These are phyloP conservation scores for Argopecten irradians DNA, from an alignment of 1,140 invertebrate species.

Conservation along the genomic window DNA sequence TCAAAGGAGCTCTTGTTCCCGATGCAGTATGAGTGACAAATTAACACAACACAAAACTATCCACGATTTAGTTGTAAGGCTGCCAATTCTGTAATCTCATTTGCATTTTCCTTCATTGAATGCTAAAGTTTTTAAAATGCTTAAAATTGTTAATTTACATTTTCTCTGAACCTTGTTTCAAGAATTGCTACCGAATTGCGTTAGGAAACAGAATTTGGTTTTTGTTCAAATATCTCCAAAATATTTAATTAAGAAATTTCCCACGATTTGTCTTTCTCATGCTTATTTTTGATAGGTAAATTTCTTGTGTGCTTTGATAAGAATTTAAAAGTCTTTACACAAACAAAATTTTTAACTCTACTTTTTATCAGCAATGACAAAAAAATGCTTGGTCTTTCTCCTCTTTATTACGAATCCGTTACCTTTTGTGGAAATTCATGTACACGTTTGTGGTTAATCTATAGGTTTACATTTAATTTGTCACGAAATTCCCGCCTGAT, in stretches of 20 bases:
- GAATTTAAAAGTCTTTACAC: too few species aligned
- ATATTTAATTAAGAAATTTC: background rate
- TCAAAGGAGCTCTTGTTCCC: background rate
- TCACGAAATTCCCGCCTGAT: slow-evolving; percentile 1
- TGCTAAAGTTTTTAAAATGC: background rate
- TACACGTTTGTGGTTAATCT: background rate
- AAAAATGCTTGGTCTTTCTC: background rate
- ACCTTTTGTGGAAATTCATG: slow-evolving; percentile 14
- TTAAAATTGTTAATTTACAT: slow-evolving; percentile 24
- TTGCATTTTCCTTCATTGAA: background rate
- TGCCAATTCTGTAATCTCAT: background rate
- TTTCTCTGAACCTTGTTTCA: background rate
- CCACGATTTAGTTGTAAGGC: background rate
- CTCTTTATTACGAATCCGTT: background rate
- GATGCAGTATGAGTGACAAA: background rate
- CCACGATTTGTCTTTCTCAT: background rate
- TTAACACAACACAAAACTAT: slow-evolving; percentile 11
- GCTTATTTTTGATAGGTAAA: background rate
- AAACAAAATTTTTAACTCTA: too few species aligned
- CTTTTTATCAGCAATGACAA: background rate
- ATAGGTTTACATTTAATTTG: background rate
- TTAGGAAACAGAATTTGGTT: background rate
- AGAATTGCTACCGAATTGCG: background rate
- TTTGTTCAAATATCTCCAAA: background rate
- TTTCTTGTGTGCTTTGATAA: background rate